Conservation (phyloP, 1,140 invertebrate species). For the Ceratoteleas bidentatus region DNA sequence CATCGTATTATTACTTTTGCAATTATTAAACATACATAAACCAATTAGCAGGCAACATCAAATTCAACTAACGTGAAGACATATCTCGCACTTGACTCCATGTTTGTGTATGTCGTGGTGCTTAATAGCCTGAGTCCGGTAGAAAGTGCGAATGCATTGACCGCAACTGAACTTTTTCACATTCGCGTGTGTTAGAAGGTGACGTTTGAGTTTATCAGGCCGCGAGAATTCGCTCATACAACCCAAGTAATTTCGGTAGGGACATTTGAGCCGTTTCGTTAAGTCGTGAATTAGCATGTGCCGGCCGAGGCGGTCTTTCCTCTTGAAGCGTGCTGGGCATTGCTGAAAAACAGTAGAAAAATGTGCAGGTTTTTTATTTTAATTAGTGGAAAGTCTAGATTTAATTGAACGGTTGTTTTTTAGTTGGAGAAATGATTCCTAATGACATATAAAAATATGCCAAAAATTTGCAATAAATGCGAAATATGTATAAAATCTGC, state of each 20-base stretch:
- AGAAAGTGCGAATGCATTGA: slow-evolving; percentile 83
- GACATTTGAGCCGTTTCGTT: slow-evolving; percentile 86
- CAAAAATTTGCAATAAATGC: too few species aligned
- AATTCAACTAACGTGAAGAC: slow-evolving; percentile 73
- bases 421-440: too few species aligned
- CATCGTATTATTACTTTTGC: not conserved
- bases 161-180: slow-evolving; percentile 82
- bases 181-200: slow-evolving; percentile 85
- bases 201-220: slow-evolving; percentile 83
- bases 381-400: too few species aligned
- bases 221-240: slow-evolving; percentile 86
- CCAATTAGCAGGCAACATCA: not conserved
- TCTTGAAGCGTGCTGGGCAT: slow-evolving; percentile 85
- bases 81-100: slow-evolving; percentile 77
- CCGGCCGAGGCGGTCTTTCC: slow-evolving; percentile 86
- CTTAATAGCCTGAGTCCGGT: slow-evolving; percentile 79
- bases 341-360: slow-evolving; percentile 72
- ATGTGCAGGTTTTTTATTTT: too few species aligned
- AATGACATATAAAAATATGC: too few species aligned
- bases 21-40: not conserved
- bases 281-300: slow-evolving; percentile 87
- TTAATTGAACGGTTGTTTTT: too few species aligned
- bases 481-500: too few species aligned
- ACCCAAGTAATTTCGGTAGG: slow-evolving; percentile 84
- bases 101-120: slow-evolving; percentile 79